Conservation (phyloP, 2,888 invertebrate species). For the Cephus runcator region DNA sequence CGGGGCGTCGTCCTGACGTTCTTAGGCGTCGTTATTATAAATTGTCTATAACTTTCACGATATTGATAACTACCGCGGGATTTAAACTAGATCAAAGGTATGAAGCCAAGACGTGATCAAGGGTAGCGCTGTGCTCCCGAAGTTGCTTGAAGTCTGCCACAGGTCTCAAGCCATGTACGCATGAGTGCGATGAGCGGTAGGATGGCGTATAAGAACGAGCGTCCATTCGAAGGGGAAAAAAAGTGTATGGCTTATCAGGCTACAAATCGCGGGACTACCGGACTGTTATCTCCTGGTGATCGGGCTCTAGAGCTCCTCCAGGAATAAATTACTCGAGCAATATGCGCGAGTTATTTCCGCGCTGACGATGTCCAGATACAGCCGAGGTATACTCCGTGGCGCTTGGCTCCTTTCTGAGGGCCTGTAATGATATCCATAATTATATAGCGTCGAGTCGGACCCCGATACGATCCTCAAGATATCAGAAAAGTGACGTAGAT, state of each 20-base stretch:
- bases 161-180: not conserved
- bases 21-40: not conserved
- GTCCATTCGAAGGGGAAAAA: not conserved
- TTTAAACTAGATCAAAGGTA: not conserved
- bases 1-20: not conserved
- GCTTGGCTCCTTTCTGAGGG: slow-evolving; percentile 2
- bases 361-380: slow-evolving; percentile 17
- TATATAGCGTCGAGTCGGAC: slow-evolving; percentile 24
- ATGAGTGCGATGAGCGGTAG: not conserved
- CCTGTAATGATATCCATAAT: slow-evolving; percentile 37
- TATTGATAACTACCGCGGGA: not conserved
- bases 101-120: not conserved
- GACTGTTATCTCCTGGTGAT: slow-evolving; percentile 12
- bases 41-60: not conserved
- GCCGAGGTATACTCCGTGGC: not conserved
- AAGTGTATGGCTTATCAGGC: slow-evolving; percentile 7
- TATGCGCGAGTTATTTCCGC: slow-evolving; percentile 20
- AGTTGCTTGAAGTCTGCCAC: not conserved
- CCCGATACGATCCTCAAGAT: not conserved
- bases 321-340: slow-evolving; percentile 20
- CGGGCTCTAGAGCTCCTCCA: not conserved
- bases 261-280: slow-evolving; percentile 8
- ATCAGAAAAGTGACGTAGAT: not conserved
- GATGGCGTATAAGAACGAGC: not conserved
- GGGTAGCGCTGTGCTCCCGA: not conserved